Percentiles rank a stretch among this genome's conserved stretches.
phyloP scores from a whole-genome alignment of 2,888 invertebrate genomes.

The Drosophila mulleri region DNA sequence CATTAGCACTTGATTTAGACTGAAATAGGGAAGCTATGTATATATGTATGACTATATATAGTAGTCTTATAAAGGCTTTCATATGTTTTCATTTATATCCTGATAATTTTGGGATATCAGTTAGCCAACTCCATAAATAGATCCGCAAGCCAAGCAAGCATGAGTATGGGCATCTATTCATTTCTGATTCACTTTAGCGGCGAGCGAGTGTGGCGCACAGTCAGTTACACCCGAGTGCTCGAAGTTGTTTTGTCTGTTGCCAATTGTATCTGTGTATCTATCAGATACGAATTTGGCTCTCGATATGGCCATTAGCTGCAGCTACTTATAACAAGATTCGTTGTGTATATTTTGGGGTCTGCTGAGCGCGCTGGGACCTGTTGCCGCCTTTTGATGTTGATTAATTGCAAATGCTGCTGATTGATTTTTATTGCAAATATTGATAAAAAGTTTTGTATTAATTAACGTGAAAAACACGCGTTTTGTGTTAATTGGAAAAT shows the following conservation, averaged over 20 bases:
- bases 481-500: slow-evolving; percentile 80
- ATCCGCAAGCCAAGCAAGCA: too few species aligned
- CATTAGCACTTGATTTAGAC: too few species aligned
- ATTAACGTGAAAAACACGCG: slow-evolving; percentile 79
- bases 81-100: too few species aligned
- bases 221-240: background rate
- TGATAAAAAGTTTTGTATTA: slow-evolving; percentile 80
- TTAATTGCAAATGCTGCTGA: slow-evolving; percentile 80
- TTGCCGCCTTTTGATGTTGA: slow-evolving; percentile 79
- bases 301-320: slow-evolving; percentile 1
- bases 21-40: too few species aligned
- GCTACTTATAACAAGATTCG: slow-evolving; percentile 12
- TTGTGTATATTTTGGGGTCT: background rate
- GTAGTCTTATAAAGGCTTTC: too few species aligned
- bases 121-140: too few species aligned
- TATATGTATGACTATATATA: too few species aligned
- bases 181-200: too few species aligned
- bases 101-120: too few species aligned
- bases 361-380: slow-evolving; percentile 43
- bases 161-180: too few species aligned
- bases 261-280: slow-evolving; percentile 34
- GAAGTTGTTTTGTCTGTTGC: background rate
- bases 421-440: slow-evolving; percentile 83
- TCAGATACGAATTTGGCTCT: slow-evolving; percentile 21
- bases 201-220: background rate